Percentiles rank a stretch among this genome's conserved stretches.
These are phyloP conservation scores for Acomys russatus DNA, from an alignment of 2,797 vertebrate genomes.

Conservation along the genomic window DNA sequence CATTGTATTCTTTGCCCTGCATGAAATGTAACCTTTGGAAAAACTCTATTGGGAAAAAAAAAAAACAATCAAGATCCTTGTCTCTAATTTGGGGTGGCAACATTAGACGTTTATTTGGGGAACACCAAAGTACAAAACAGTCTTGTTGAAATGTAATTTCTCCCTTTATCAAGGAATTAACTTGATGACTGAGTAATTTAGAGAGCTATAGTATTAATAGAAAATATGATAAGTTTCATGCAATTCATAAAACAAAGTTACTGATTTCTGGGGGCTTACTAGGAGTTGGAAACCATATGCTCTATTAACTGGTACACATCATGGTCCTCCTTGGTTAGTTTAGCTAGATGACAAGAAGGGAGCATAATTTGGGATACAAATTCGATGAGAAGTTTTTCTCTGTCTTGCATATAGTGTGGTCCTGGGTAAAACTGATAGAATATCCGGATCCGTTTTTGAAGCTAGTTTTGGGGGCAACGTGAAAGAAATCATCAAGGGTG, in stretches of 20 bases:
- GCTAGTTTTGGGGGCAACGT: not conserved
- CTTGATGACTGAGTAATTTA: slow-evolving; percentile 4
- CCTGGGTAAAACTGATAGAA: slow-evolving; percentile 50
- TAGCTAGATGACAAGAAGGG: slow-evolving; percentile 14
- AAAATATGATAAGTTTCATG: slow-evolving; percentile 48
- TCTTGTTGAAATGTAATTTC: slow-evolving; percentile 58
- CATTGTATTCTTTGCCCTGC: not conserved
- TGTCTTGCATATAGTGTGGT: not conserved
- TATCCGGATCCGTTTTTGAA: not conserved
- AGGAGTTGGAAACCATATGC: slow-evolving; percentile 4
- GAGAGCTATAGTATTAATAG: slow-evolving; percentile 8
- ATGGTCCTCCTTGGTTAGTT: not conserved
- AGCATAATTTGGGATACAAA: not conserved
- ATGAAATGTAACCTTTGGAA: slow-evolving; percentile 4
- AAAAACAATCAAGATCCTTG: not conserved
- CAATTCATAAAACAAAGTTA: slow-evolving; percentile 48
- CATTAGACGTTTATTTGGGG: not conserved
- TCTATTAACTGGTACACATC: slow-evolving; percentile 19
- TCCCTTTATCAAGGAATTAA: slow-evolving; percentile 37
- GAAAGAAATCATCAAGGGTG: slow-evolving; percentile 41
- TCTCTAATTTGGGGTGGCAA: not conserved
- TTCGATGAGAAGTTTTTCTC: not conserved
- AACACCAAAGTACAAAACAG: not conserved
- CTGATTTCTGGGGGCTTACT: slow-evolving; percentile 32
- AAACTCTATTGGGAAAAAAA: slow-evolving; percentile 28